Conservation (phyloP, 2,113 vertebrate species). For the Barnardius zonarius region DNA sequence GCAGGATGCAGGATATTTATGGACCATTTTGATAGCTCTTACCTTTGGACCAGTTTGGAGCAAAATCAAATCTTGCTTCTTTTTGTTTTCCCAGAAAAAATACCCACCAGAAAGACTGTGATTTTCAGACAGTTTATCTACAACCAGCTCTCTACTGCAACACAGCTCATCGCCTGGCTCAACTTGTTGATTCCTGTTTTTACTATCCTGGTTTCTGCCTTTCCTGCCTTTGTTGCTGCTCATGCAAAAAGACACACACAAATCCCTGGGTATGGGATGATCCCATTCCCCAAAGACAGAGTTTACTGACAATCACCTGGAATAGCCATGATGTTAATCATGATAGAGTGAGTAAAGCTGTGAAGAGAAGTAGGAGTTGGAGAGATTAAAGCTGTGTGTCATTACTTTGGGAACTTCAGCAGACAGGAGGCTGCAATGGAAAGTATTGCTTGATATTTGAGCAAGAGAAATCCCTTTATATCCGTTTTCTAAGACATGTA, state of each 20-base stretch:
- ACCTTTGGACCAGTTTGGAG: background rate
- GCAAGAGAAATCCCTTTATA: background rate
- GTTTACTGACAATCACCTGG: background rate
- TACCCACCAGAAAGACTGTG: background rate
- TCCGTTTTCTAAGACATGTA: background rate
- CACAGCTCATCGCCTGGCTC: background rate
- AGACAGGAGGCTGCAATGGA: background rate
- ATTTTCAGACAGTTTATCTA: background rate
- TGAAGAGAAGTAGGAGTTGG: background rate
- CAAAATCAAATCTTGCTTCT: background rate
- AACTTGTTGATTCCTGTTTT: background rate
- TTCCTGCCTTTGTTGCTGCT: background rate
- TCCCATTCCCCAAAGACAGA: background rate
- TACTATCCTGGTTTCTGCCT: background rate
- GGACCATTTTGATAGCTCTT: background rate
- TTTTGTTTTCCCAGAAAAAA: background rate
- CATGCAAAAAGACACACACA: background rate
- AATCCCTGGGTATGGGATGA: background rate
- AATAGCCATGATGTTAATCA: background rate
- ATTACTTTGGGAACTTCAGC: background rate
- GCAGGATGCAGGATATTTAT: background rate
- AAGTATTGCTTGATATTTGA: background rate
- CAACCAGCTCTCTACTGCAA: background rate
- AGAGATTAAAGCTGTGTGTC: background rate
- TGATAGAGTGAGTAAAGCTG: background rate